Base-by-base conservation (phyloP, 64 coral and sea anemone species). In the Stichodactyla mertensii region DNA sequence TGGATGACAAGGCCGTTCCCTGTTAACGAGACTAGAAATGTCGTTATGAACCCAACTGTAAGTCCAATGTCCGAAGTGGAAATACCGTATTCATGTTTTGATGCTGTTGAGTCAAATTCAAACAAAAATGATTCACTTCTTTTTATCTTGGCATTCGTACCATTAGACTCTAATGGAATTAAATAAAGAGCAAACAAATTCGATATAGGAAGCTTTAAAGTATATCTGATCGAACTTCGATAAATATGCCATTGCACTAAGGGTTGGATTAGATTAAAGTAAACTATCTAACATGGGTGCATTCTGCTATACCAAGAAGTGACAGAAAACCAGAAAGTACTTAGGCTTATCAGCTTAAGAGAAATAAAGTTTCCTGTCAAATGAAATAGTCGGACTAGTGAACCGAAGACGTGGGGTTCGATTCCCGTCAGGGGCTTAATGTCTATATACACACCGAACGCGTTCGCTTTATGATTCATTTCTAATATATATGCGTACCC, bases 1-100 rank as follows among this genome's bases (percentile, higher is more conserved):
- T n/a, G n/a, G n/a, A n/a, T n/a, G n/a, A n/a, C n/a, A n/a, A 89
- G 28, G 15, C 54, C 15, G 69, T 89, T 89, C 15, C 88, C 88
- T 52, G 26, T 59, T 22, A 85, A 36, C 56, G 83, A 85, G 5
- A 85, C 36, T 18, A 85, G n/a, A 31, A 31, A 74, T 74, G 69
- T 74, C 24, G 23, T 27, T 31, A 31, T 28, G 69, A 74, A 74
- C 4, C 69, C 69, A 27, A 31, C 69, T 74, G 69, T 13, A 3
- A 74, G 69, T 12, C 8, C 24, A 74, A 74, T 74, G 69, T 74
- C 11, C 24, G 6, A 26, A 74, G 22, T 31, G 4, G 69, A 74
- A 31, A 1, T 27, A 9, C 24, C 69, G 27, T 74, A 8, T 66
- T 66, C 62, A n/a, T 0, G 3, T 66, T 18, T n/a, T 66, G 62